These are phyloP conservation scores for Pseudochirops cupreus DNA, from an alignment of 2,797 vertebrate genomes.

Conservation along the genomic window DNA sequence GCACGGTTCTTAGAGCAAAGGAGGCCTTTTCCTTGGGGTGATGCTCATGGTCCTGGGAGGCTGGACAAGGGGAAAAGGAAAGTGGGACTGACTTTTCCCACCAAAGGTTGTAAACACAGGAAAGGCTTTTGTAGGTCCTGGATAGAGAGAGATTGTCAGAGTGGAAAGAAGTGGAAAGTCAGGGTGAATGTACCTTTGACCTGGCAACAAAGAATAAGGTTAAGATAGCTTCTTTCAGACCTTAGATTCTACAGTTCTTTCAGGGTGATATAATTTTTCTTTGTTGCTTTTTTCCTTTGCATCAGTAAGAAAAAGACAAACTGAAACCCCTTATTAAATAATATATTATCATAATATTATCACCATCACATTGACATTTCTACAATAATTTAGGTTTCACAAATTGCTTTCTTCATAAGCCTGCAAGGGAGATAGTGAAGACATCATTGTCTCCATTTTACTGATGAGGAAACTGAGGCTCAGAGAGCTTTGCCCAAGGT, in stretches of 20 bases:
- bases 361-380: neutral
- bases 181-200: neutral
- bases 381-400: neutral
- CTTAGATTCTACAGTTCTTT: neutral
- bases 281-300: neutral
- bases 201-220: neutral
- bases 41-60: neutral
- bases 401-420: neutral
- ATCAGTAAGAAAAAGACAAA: neutral
- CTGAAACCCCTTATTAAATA: neutral
- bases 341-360: neutral
- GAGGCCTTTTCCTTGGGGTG: neutral
- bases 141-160: constrained; percentile 16
- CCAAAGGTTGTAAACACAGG: constrained; percentile 3
- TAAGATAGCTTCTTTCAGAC: neutral
- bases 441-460: neutral
- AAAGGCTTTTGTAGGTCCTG: constrained; percentile 3
- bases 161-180: neutral
- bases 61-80: neutral
- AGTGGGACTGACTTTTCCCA: neutral
- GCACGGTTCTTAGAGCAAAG: neutral
- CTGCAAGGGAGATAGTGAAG: neutral
- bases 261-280: neutral
- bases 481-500: neutral
- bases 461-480: neutral